Base-by-base conservation (phyloP, 2,888 invertebrate species). In the Sympetrum striolatum region DNA sequence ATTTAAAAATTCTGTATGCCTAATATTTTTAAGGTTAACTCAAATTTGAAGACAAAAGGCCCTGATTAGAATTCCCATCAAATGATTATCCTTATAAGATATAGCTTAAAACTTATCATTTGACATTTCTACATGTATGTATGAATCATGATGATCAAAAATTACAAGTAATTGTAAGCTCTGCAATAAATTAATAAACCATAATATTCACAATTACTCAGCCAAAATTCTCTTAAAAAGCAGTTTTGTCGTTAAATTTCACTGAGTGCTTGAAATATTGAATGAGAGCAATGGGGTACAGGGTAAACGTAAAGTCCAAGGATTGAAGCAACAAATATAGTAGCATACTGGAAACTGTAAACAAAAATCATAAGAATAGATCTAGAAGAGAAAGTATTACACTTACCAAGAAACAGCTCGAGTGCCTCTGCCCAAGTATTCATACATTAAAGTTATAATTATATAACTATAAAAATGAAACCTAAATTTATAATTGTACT, bases 281-380 rank as follows among this genome's bases (percentile, higher is more conserved):
- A 91, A 91, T 90, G 90, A 81, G 91, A 91, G 90, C 90, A 82
- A 64, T 44, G 35, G 37, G 58, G 37, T 37, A 86, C n/a, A 60
- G 86, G 91, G 39, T 31, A 90, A 90, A 91, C 91, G 90, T 90
- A 91, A 90, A 91, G 90, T 80, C 39, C 81, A 91, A 80, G 90
- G 86, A n/a, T 81, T 92, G 92, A 93, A 93, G 92, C 93, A 93
- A 93, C 93, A 92, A 60, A 86, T 18, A 37, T 60, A 37, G 8
- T 86, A 86, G 86, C 86, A 86, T 86, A 86, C 86, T 64, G 86
- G 86, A 60, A 86, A 86, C 64, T 60, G 73, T 73, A 31, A 73
- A 73, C 73, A 73, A 31, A 73, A 86, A 86, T 60, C 37, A 35
- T 58, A 37, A 86, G 58, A 86, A 60, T 35, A 86, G n/a, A 86